Evolutionary conservation across 2,888 invertebrate species (phyloP), one percentile per base, ranked within the genome.

Genomic region (Macrostomum cliftonense): DNA sequence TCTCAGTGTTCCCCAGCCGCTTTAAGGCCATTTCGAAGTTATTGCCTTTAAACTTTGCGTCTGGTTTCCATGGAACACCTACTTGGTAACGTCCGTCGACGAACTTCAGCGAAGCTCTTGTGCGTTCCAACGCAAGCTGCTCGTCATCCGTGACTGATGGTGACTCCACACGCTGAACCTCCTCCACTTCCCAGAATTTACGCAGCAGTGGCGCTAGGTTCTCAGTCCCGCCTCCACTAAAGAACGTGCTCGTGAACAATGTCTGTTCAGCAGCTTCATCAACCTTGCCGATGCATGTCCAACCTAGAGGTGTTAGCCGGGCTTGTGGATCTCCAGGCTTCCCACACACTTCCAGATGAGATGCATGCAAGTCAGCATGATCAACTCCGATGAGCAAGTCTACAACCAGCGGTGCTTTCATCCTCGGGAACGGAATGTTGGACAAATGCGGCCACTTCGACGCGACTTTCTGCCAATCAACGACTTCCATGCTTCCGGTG

Each of bases 111-210:
- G 28, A 28, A 7, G 28, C 4, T 9, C 28, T 28, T 9, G 28
- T 9, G 28, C 28, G 9, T 4, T 28, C 28, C 28, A 28, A 28
- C 28, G 28, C 28, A 7, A 28, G 28, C 28, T 28, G 28, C 28
- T 28, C n/a, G n/a, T n/a, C n/a, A n/a, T n/a, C n/a, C n/a, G n/a
- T n/a, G 9, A 28, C 28, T 28, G 28, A 28, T 7, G 28, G 28
- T 28, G 28, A 28, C 28, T 28, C 28, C 28, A 28, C 28, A 7
- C 28, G 28, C 28, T 28, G 28, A 28, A 28, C 28, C 9, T 28
- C 28, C 11, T 54, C 53, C 16, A 53, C 39, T 37, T 51, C 53
- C 51, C 53, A 53, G 36, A 54, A 54, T 12, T 46, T 39, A 17
- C 42, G 43, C n/a, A 53, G 16, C 11, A 37, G 37, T 28, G 28